Evolutionary conservation across 2,888 invertebrate genomes (phyloP), one percentile per base, ranked within the genome.

Genomic region (Chrysodeixis includens): DNA sequence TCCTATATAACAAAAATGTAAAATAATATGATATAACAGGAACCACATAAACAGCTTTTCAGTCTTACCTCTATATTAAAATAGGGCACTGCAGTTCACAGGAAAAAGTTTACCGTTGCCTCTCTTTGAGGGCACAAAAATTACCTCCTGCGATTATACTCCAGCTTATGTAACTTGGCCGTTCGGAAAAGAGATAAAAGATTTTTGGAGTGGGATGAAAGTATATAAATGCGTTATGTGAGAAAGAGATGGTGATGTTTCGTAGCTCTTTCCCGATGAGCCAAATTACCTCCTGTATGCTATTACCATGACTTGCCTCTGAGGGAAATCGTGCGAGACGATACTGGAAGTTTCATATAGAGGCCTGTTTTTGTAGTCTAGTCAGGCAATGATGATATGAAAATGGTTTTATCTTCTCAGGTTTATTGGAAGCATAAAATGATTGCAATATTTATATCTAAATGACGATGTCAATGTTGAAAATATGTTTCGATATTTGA

Each of bases 61-160:
- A 16, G 20, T 51, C n/a, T 10, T 8, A 62, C 8, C 40, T 18
- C 46, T 69, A 35, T 59, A 52, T 60, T 65, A 20, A 56, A 66
- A 57, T n/a, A 53, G 49, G 51, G 32, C 46, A 59, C 65, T 71
- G 73, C 56, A 53, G 44, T 57, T 52, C 26, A 52, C 16, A 49
- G 35, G 30, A 46, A 66, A 67, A 69, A 73, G 62, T 63, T 68
- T 62, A 22, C 56, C 18, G 44, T 61, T 62, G 20, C 52, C 52
- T 51, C 53, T 57, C 68, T 77, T 77, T 71, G 75, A 74, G 26
- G 51, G 53, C 20, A 44, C 30, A 51, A 54, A 59, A 65, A 76
- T 74, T 68, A 35, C 65, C 22, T 57, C 60, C 52, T 62, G 65
- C 57, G 26, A 63, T 66, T 63, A 53, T 57, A 6, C 26, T 26